Percentiles rank a stretch among this genome's conserved stretches.
Conservation (phyloP, 23 tunicate genomes). For the Halocynthia aurantium region DNA sequence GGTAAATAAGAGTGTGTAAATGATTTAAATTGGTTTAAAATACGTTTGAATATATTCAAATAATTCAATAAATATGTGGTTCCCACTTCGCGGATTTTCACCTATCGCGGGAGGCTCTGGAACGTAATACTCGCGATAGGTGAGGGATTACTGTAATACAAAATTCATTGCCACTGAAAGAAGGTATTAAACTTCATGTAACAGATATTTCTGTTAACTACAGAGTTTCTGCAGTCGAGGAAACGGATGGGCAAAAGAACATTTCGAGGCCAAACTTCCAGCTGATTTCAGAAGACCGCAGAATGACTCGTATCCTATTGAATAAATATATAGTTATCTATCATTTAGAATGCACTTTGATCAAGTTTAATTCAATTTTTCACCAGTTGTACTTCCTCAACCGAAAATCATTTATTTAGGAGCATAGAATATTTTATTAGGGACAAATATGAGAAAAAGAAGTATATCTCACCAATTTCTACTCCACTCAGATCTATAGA, state of each 20-base stretch:
- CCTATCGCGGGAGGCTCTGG: too few relatives aligned
- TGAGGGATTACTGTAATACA: too few relatives aligned
- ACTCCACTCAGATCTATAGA: constrained; percentile 45
- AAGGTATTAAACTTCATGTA: too few relatives aligned
- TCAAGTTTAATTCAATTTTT: not conserved
- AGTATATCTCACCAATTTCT: constrained; percentile 25
- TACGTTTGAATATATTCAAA: too few relatives aligned
- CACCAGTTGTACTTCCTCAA: not conserved
- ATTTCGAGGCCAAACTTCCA: constrained; percentile 80
- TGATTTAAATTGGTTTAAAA: too few relatives aligned
- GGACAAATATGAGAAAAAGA: constrained; percentile 86
- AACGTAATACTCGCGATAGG: too few relatives aligned
- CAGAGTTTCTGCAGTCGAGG: constrained; percentile 89
- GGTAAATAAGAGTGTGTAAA: too few relatives aligned
- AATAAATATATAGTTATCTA: not conserved
- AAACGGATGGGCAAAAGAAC: constrained; percentile 96
- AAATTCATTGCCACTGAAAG: too few relatives aligned
- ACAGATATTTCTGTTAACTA: not conserved
- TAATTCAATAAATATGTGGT: too few relatives aligned
- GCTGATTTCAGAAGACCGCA: constrained; percentile 51
- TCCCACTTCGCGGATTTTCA: too few relatives aligned
- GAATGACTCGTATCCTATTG: constrained; percentile 61
- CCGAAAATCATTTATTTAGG: constrained; percentile 13
- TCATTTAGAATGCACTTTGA: not conserved
- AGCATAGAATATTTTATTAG: constrained; percentile 88